A percentile compares a stretch with the other conserved stretches of the same genome.
These are phyloP conservation scores for Platycnemis pennipes DNA, from an alignment of 2,888 invertebrate genomes.

Conservation along the genomic window DNA sequence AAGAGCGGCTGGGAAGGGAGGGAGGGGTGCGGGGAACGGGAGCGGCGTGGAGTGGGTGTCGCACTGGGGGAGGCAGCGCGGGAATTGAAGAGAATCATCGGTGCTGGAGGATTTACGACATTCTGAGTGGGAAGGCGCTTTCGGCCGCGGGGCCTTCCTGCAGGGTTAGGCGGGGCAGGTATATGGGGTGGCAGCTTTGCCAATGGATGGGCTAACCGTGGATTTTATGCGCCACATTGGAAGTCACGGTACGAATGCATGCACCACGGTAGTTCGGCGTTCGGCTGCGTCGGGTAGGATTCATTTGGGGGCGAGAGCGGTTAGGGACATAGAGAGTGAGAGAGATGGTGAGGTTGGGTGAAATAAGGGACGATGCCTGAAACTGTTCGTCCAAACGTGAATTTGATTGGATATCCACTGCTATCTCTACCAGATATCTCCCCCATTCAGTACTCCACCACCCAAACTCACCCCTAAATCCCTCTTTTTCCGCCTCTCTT, in stretches of 20 bases:
- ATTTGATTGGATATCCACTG: constrained; percentile 30
- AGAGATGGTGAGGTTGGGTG: neutral
- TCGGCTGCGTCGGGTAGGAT: neutral
- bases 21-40: neutral
- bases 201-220: neutral
- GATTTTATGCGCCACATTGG: neutral
- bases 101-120: neutral
- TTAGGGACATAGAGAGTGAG: neutral
- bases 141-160: neutral
- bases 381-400: constrained; percentile 34
- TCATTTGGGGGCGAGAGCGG: neutral
- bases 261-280: neutral
- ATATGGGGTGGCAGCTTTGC: neutral
- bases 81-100: constrained; percentile 35
- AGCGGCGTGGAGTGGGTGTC: neutral
- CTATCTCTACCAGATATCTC: neutral
- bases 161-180: neutral
- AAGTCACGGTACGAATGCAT: constrained; percentile 30
- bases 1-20: neutral
- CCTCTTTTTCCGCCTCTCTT: neutral
- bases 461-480: neutral
- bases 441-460: neutral
- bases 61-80: neutral
- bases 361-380: constrained; percentile 9
- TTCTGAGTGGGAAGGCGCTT: neutral